Percentiles rank a stretch among this genome's conserved stretches.
Evolutionary conservation across 1,140 invertebrate species (phyloP).

Genomic region (Pollicipes pollicipes): DNA sequence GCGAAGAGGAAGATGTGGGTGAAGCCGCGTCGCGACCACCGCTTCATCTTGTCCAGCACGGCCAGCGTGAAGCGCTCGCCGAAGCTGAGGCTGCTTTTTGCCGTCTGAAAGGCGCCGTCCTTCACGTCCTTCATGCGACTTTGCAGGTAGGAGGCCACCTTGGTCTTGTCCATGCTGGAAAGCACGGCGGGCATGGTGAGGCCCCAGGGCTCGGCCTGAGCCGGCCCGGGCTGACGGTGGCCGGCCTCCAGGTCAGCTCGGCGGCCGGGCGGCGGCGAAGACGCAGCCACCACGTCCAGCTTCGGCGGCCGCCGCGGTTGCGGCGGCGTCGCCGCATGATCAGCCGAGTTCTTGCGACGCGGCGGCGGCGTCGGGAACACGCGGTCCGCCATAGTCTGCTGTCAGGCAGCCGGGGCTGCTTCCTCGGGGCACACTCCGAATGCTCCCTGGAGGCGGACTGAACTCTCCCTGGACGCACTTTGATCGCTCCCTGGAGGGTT

Average conservation of each 20-base stretch:
- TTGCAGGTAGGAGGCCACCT: background rate
- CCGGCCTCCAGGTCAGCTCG: background rate
- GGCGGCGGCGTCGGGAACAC: background rate
- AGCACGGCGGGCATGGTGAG: background rate
- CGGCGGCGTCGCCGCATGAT: background rate
- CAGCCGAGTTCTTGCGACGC: background rate
- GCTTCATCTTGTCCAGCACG: background rate
- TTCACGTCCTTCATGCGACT: background rate
- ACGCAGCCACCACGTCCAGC: background rate
- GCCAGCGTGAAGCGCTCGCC: constrained; percentile 4
- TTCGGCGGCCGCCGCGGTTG: background rate
- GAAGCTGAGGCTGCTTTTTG: background rate
- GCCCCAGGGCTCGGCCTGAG: background rate
- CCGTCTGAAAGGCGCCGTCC: background rate
- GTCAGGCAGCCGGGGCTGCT: too few species aligned
- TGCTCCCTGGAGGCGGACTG: too few species aligned
- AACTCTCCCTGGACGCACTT: too few species aligned
- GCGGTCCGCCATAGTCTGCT: background rate
- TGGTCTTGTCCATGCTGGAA: background rate
- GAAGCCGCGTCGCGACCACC: constrained; percentile 63
- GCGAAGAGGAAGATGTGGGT: constrained; percentile 66
- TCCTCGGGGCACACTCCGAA: background rate
- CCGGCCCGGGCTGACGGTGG: too few species aligned
- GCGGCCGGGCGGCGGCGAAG: too few species aligned
- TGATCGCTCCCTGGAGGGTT: background rate